Conservation (phyloP, 2,113 vertebrate species). For the Saimiri boliviensis region DNA sequence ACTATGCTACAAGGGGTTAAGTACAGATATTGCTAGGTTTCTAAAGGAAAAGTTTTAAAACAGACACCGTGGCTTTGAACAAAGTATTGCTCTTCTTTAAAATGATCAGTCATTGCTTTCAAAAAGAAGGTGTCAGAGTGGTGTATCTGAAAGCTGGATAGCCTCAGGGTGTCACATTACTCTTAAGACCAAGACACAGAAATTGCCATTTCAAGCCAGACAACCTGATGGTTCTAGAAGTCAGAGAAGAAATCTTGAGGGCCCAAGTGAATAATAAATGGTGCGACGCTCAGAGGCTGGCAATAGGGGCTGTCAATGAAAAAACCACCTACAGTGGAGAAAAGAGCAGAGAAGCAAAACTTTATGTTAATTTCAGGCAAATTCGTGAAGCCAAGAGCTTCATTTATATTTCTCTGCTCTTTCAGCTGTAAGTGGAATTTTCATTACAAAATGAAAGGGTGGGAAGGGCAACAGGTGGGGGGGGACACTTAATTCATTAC, state of each 20-base stretch:
- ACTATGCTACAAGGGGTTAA: slow-evolving; percentile 66
- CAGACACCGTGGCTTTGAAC: slow-evolving; percentile 83
- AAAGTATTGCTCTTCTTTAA: slow-evolving; percentile 86
- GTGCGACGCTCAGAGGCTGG: slow-evolving; percentile 98
- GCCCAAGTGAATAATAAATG: slow-evolving; percentile 99
- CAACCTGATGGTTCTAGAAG: slow-evolving; percentile 96
- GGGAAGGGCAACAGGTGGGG: slow-evolving; percentile 51
- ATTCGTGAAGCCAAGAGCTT: slow-evolving; percentile 86
- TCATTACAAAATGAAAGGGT: slow-evolving; percentile 88
- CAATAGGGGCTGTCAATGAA: slow-evolving; percentile 99
- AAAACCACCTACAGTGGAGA: slow-evolving; percentile 97
- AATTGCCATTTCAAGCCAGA: slow-evolving; percentile 89
- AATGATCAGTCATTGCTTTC: slow-evolving; percentile 79
- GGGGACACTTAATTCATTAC: slow-evolving; percentile 86
- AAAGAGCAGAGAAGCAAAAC: slow-evolving; percentile 93
- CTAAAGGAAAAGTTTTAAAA: slow-evolving; percentile 82
- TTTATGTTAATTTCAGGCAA: slow-evolving; percentile 86
- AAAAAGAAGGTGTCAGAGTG: slow-evolving; percentile 79
- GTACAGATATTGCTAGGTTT: slow-evolving; percentile 85
- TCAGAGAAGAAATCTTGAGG: slow-evolving; percentile 99
- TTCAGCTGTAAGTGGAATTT: slow-evolving; percentile 94
- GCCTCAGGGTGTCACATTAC: slow-evolving; percentile 81
- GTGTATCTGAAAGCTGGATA: slow-evolving; percentile 83
- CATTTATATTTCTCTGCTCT: slow-evolving; percentile 93
- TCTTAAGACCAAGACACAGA: slow-evolving; percentile 84